Conservation (phyloP, 53 echinoderm and acorn worm genomes). For the Antedon mediterranea region DNA sequence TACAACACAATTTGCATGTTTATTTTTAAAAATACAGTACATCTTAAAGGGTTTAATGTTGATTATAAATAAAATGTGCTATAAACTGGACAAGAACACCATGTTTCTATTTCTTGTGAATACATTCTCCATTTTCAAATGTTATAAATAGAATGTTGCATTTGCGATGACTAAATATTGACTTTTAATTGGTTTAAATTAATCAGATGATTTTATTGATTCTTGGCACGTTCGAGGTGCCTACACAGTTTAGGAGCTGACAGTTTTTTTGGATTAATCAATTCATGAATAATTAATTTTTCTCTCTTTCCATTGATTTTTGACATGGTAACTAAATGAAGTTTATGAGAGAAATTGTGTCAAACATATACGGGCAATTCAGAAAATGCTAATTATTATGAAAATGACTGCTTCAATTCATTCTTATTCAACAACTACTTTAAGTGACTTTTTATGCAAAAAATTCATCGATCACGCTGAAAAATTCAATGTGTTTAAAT, state of each 20-base stretch:
- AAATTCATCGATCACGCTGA: no score
- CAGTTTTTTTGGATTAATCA: not conserved
- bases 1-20: no score
- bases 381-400: not conserved
- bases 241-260: not conserved
- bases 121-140: not conserved
- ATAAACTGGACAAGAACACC: not conserved
- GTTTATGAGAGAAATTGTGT: not conserved
- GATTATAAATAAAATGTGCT: no score
- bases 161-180: not conserved
- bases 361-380: not conserved
- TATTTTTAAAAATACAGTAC: no score
- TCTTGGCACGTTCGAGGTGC: not conserved
- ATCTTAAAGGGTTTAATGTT: no score
- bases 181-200: not conserved
- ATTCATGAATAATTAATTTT: not conserved
- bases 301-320: not conserved
- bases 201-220: not conserved
- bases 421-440: not conserved
- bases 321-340: not conserved
- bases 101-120: not conserved
- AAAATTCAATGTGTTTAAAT: no score
- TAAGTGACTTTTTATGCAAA: no score
- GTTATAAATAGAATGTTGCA: not conserved
- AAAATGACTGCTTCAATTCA: not conserved